These are phyloP conservation scores for Corythornis madagascariensis DNA, from an alignment of 2,113 vertebrate genomes.

Conservation along the genomic window DNA sequence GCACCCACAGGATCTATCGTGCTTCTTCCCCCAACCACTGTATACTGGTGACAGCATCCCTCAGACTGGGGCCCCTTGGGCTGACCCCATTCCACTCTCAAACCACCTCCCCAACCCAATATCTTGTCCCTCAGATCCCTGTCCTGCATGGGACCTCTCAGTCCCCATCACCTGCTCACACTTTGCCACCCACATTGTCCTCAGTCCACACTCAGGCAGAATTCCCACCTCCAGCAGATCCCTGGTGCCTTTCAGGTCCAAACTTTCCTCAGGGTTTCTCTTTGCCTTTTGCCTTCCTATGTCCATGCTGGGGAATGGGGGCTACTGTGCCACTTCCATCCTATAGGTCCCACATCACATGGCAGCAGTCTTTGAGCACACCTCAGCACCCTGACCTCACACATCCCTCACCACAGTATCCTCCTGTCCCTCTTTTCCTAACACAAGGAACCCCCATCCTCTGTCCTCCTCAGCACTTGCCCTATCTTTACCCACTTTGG, in stretches of 20 bases:
- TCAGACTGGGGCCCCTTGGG: background rate
- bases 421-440: background rate
- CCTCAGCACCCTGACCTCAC: background rate
- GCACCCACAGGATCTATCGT: no score
- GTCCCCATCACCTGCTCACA: background rate
- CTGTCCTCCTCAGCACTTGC: background rate
- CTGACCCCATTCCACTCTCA: background rate
- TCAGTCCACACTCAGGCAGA: background rate
- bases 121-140: no score
- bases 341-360: background rate
- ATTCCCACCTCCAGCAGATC: background rate
- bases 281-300: background rate
- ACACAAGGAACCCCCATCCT: background rate
- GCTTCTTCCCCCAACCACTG: rapidly evolving
- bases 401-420: background rate
- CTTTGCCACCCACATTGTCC: background rate
- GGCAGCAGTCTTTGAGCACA: no score
- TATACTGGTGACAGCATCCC: background rate
- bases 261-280: background rate
- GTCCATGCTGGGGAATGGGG: background rate
- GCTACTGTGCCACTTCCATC: background rate
- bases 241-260: no score
- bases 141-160: background rate
- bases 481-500: background rate
- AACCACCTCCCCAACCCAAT: background rate